phyloP scores from a whole-genome alignment of 2,113 vertebrate species.

The Heteronetta atricapilla region DNA sequence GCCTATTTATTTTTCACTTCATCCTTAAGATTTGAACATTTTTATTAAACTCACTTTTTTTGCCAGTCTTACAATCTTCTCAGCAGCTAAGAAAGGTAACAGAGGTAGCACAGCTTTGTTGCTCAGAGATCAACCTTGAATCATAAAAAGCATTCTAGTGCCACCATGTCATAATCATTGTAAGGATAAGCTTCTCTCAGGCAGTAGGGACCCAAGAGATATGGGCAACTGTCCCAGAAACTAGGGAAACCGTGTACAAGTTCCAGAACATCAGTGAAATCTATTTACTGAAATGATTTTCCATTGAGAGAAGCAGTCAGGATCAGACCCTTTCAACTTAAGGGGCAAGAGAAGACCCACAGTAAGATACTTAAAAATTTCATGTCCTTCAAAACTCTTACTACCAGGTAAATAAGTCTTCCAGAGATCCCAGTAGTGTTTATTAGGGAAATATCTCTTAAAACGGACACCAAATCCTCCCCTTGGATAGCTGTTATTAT shows the following conservation, averaged over 20 bases:
- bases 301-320: neutral
- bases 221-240: neutral
- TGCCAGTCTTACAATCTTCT: neutral
- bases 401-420: slow-evolving; percentile 27
- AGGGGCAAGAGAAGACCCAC: neutral
- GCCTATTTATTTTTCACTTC: neutral
- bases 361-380: neutral
- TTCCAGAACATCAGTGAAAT: neutral
- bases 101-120: neutral
- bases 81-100: neutral
- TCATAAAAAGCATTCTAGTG: neutral
- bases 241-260: neutral
- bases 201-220: neutral
- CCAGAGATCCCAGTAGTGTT: neutral
- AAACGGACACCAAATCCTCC: neutral
- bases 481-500: neutral
- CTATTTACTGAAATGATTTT: neutral
- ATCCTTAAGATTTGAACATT: neutral
- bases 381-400: neutral
- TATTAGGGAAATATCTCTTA: neutral
- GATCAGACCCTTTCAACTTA: neutral
- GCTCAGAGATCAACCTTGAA: neutral
- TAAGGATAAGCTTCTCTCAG: neutral
- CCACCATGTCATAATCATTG: neutral
- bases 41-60: neutral